These are phyloP conservation scores for Lindbergichthys nudifrons DNA, from an alignment of 2,797 vertebrate genomes.

Conservation along the genomic window DNA sequence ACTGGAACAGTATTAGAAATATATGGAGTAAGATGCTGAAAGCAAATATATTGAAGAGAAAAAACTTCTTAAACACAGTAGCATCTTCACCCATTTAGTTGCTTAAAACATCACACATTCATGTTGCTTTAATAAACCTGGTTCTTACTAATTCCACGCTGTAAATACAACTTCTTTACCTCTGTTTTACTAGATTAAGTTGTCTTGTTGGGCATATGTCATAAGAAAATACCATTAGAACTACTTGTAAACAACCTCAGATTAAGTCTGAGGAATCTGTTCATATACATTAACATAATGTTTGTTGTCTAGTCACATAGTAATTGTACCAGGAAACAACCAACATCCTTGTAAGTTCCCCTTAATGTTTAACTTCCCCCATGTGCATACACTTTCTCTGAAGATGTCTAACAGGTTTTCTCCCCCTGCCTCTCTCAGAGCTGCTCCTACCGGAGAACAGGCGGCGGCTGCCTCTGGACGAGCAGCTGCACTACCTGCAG, in stretches of 20 bases:
- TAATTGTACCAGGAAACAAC: not conserved
- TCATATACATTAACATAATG: not conserved
- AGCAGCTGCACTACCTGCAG: slow-evolving; percentile 94
- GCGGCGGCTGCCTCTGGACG: slow-evolving; percentile 91
- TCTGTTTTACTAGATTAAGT: not conserved
- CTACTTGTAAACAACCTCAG: not conserved
- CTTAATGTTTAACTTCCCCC: not conserved
- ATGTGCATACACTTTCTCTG: not conserved
- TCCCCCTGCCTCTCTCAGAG: slow-evolving; percentile 74
- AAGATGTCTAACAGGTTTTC: not conserved
- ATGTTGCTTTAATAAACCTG: not conserved
- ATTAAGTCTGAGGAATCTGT: not conserved
- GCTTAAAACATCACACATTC: not conserved
- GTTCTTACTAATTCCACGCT: not conserved
- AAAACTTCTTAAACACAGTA: not conserved
- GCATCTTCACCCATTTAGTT: not conserved
- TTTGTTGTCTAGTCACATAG: not conserved
- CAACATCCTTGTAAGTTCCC: not conserved
- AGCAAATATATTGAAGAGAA: not conserved
- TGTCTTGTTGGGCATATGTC: not conserved
- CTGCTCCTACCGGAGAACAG: slow-evolving; percentile 91
- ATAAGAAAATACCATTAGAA: too few species aligned
- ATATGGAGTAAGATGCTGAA: not conserved
- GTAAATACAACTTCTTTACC: not conserved
- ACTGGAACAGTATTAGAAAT: not conserved